A percentile compares a stretch with the other conserved stretches of the same genome.
These are phyloP conservation scores for Mythimna ferrago DNA, from an alignment of 2,888 invertebrate genomes.

Conservation along the genomic window DNA sequence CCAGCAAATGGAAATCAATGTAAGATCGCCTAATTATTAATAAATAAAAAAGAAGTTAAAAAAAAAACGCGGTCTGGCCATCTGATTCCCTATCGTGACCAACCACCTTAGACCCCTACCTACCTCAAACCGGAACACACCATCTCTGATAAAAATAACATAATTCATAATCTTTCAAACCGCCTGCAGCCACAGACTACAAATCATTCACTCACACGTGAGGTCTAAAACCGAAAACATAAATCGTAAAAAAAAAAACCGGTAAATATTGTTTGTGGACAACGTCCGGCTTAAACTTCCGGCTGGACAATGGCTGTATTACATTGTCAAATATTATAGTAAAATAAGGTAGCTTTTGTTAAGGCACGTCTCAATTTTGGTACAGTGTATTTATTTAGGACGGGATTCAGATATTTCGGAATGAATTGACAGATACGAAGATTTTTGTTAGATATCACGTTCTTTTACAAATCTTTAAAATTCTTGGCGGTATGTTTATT, in stretches of 20 bases:
- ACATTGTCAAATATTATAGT: slow-evolving; percentile 54
- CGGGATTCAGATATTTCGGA: neutral
- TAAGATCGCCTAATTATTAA: too few relatives aligned
- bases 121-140: slow-evolving; percentile 46
- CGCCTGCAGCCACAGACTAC: slow-evolving; percentile 41
- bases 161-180: slow-evolving; percentile 21
- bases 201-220: slow-evolving; percentile 58
- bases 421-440: neutral
- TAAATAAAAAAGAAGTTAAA: neutral
- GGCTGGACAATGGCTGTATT: slow-evolving; percentile 53
- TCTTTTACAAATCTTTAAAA: neutral
- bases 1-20: neutral
- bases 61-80: neutral
- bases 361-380: slow-evolving; percentile 51
- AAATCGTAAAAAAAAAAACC: slow-evolving; percentile 41
- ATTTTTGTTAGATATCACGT: slow-evolving; percentile 31
- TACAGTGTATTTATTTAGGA: slow-evolving; percentile 42
- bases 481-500: neutral
- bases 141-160: slow-evolving; percentile 9
- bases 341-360: slow-evolving; percentile 54
- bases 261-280: slow-evolving; percentile 60
- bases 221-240: slow-evolving; percentile 50
- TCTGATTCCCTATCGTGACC: neutral
- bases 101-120: slow-evolving; percentile 4
- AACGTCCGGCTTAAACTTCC: slow-evolving; percentile 64